These are phyloP conservation scores for Helogale parvula DNA, from an alignment of 2,113 vertebrate genomes.

Conservation along the genomic window DNA sequence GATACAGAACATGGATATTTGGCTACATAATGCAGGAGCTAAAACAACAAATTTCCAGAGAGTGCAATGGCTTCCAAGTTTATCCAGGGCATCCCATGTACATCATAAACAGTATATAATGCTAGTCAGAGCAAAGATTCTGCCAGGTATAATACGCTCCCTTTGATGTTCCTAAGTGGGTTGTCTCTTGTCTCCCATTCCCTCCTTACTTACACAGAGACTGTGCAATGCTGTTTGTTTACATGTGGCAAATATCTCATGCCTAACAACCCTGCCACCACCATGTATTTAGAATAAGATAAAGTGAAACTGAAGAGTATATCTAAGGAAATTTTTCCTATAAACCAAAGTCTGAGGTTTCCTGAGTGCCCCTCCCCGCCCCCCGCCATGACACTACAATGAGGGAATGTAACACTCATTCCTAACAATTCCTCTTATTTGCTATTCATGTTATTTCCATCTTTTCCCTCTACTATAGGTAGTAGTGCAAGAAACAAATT, in stretches of 20 bases:
- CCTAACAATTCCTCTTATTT: not conserved
- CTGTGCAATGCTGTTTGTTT: not conserved
- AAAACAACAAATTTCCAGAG: not conserved
- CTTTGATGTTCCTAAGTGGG: not conserved
- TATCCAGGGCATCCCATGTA: not conserved
- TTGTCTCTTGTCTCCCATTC: not conserved
- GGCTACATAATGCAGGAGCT: not conserved
- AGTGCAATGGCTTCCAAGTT: not conserved
- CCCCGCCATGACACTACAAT: not conserved
- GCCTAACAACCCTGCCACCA: not conserved
- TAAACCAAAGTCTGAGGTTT: not conserved
- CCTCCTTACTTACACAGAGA: accelerated
- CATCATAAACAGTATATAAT: not conserved
- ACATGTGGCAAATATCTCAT: too few relatives aligned
- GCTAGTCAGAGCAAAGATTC: not conserved
- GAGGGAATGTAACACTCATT: not conserved
- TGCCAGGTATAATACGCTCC: not conserved
- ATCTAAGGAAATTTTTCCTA: not conserved
- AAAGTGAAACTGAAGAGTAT: not conserved
- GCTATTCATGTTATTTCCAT: not conserved
- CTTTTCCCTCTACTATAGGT: not conserved
- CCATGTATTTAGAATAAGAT: not conserved
- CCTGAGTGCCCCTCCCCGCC: not conserved
- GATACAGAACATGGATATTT: not conserved
- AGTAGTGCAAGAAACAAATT: not conserved